Base-by-base conservation (phyloP, 2,888 invertebrate species). In the Onchidella celtica region DNA sequence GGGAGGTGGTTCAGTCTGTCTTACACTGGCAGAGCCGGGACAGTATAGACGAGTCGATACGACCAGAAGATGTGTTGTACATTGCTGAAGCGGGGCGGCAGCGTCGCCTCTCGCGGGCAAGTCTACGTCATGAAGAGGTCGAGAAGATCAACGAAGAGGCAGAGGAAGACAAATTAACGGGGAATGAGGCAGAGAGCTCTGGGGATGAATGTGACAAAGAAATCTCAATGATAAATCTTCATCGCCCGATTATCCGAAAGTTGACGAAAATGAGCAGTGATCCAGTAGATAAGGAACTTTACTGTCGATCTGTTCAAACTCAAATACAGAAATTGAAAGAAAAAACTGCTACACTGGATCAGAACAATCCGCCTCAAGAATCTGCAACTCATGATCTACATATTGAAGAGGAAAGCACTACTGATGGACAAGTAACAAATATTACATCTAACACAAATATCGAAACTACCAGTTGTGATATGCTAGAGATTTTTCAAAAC, bases 201-300 rank as follows among this genome's bases (percentile, higher is more conserved):
- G 68, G 59, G 0, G 75, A 75, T n/a, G 80, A 80, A n/a, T 75
- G 74, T 34, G 80, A 80, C 32, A 59, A 80, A 59, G 80, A 74
- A 38, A 80, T 80, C 55, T 55, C 55, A 0, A 73, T 24, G 21
- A 74, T 80, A 21, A 74, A 74, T 21, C 74, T 59, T 0, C 74
- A 68, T 47, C 34, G 47, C 24, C 65, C 68, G n/a, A 27, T 65
- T 17, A n/a, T 38, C n/a, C 17, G 69, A 1, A 66, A 59, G 32
- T 57, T 74, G 21, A 40, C 69, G 3, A 80, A 80, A 68, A 80
- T 68, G 74, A 66, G 47, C 38, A 80, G 80, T 65, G 80, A 80
- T 29, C 80, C 80, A 0, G 80, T 74, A 17, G 74, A 80, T 55
- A 80, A 80, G 38, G 74, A 72, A 27, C 14, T 79, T 21, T 79